A percentile compares a stretch with the other conserved stretches of the same genome.
Conservation (phyloP, 2,797 vertebrate genomes). For the Chanos chanos region DNA sequence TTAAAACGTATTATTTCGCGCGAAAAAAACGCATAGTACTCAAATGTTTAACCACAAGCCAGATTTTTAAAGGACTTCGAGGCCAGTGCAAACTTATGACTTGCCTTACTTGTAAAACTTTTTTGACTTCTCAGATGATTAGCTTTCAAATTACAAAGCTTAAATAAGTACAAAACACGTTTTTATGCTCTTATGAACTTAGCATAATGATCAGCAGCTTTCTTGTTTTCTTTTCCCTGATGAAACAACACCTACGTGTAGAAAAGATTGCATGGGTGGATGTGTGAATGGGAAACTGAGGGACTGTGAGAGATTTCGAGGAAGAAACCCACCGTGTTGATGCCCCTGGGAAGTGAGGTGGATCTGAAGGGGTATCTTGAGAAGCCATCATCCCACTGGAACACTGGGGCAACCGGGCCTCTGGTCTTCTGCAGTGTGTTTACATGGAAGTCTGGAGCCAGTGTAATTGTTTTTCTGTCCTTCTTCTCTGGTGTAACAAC, state of each 20-base stretch:
- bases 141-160: too few relatives aligned
- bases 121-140: too few relatives aligned
- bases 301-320: too few relatives aligned
- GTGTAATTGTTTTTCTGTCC: neutral
- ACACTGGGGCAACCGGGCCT: conserved; percentile 38
- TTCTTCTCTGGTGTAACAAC: conserved; percentile 9
- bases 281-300: neutral
- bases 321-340: conserved; percentile 77
- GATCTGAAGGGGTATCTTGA: conserved; percentile 64
- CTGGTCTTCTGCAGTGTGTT: conserved; percentile 40
- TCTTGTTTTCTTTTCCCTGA: neutral
- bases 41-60: too few relatives aligned
- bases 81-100: too few relatives aligned
- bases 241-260: neutral
- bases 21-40: too few relatives aligned
- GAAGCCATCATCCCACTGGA: conserved; percentile 32
- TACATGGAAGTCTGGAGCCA: conserved; percentile 51
- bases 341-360: conserved; percentile 71
- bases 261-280: neutral
- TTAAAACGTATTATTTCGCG: too few relatives aligned
- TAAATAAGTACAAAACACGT: too few relatives aligned
- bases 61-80: too few relatives aligned
- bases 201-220: too few relatives aligned
- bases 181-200: too few relatives aligned
- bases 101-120: too few relatives aligned